Evolutionary conservation across 2,888 invertebrate species (phyloP).

Genomic region (Drosophila dives): DNA sequence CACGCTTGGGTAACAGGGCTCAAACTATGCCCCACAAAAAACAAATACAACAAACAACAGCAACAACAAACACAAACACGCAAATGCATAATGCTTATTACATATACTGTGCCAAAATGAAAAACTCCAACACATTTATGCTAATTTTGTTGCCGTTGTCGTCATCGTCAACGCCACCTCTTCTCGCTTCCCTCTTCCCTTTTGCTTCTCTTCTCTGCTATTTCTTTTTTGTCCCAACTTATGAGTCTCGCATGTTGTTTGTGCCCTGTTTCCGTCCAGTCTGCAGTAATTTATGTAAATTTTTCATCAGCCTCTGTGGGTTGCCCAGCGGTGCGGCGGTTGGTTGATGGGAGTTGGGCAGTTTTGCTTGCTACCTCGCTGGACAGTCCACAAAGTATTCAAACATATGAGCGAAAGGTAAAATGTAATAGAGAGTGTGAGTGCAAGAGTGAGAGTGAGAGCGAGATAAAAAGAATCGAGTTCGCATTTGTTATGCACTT

Average conservation of each 20-base stretch:
- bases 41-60: constrained; percentile 14
- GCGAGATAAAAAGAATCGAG: constrained; percentile 12
- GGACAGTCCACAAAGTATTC: neutral
- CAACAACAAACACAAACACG: constrained; percentile 43
- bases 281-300: constrained; percentile 73
- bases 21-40: constrained; percentile 46
- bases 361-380: neutral
- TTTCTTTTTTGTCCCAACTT: constrained; percentile 24
- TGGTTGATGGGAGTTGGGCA: neutral
- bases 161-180: constrained; percentile 51
- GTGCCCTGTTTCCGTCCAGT: constrained; percentile 54
- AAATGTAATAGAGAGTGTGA: neutral
- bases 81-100: constrained; percentile 65
- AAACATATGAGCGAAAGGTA: constrained; percentile 2
- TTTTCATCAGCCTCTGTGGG: constrained; percentile 68
- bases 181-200: neutral
- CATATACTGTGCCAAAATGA: constrained; percentile 61
- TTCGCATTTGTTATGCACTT: constrained; percentile 60
- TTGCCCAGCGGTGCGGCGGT: constrained; percentile 17
- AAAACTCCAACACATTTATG: constrained; percentile 63
- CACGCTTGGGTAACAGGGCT: constrained; percentile 56
- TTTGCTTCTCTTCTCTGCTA: neutral
- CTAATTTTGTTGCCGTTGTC: constrained; percentile 57
- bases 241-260: constrained; percentile 53
- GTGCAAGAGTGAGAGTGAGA: neutral